These are phyloP conservation scores for Drosophila pachea DNA, from an alignment of 1,140 invertebrate species.

Conservation along the genomic window DNA sequence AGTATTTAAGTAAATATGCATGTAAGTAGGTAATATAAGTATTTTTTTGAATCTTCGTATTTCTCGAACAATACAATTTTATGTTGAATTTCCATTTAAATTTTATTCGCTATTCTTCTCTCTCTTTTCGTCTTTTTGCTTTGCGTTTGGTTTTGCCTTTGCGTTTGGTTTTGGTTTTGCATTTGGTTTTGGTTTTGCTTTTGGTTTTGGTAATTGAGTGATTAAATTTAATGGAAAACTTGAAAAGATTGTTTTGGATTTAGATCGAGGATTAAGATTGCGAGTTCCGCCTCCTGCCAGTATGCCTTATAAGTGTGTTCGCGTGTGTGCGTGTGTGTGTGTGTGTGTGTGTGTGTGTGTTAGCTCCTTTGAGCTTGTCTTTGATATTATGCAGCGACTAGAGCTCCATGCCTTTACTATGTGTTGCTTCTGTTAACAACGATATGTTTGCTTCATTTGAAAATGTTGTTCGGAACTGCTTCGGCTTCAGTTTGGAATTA, in stretches of 20 bases:
- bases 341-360: constrained; percentile 8
- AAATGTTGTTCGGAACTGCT: not conserved
- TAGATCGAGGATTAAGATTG: constrained; percentile 57
- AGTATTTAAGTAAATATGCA: constrained; percentile 55
- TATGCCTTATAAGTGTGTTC: no score
- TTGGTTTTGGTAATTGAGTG: constrained; percentile 38
- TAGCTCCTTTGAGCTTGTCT: no score
- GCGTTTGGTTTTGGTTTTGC: constrained; percentile 27
- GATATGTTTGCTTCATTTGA: constrained; percentile 69
- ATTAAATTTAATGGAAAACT: constrained; percentile 78
- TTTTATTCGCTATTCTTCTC: constrained; percentile 38
- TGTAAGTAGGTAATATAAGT: constrained; percentile 40
- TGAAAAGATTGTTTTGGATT: constrained; percentile 75
- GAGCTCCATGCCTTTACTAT: not conserved
- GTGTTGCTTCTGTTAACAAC: constrained; percentile 45
- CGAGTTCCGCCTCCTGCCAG: constrained; percentile 23
- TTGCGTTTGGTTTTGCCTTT: no score
- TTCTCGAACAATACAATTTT: constrained; percentile 42
- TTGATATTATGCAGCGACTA: constrained; percentile 7
- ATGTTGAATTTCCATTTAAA: constrained; percentile 31
- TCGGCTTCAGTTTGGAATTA: no score
- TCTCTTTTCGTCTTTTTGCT: not conserved
- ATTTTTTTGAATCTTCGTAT: constrained; percentile 38
- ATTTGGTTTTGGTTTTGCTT: constrained; percentile 38
- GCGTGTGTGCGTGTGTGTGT: constrained; percentile 16